phyloP scores from a whole-genome alignment of 1,140 invertebrate species.

The Zaprionus davidi region DNA sequence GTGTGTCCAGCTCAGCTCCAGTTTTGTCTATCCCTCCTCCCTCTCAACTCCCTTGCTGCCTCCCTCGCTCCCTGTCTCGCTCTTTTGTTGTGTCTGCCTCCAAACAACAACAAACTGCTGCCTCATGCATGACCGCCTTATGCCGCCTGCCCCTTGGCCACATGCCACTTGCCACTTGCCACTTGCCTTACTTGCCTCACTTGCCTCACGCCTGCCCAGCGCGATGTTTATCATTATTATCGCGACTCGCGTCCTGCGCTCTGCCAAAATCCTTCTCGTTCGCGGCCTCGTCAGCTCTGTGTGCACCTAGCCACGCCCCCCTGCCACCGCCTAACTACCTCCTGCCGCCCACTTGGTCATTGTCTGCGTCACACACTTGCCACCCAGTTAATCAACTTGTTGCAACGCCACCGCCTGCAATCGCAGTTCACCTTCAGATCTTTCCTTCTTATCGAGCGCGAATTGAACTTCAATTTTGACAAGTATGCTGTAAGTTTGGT shows the following conservation, averaged over 20 bases:
- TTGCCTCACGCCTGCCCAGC: constrained; percentile 21
- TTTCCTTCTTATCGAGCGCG: background rate
- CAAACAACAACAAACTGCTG: constrained; percentile 49
- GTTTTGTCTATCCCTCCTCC: background rate
- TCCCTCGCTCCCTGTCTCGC: background rate
- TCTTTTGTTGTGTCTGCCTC: constrained; percentile 21
- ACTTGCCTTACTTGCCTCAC: constrained; percentile 5
- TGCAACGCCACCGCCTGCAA: background rate
- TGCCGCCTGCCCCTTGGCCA: constrained; percentile 15
- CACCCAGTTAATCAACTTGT: constrained; percentile 21
- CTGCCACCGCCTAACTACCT: background rate
- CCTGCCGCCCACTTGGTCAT: background rate
- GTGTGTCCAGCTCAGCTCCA: background rate
- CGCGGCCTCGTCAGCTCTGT: background rate
- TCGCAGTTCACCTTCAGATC: background rate
- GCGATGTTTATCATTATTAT: constrained; percentile 74
- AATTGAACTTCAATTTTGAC: background rate
- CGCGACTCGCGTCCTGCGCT: constrained; percentile 54
- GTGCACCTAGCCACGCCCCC: background rate
- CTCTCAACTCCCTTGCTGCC: background rate
- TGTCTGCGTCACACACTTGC: constrained; percentile 19
- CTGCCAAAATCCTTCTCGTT: constrained; percentile 33
- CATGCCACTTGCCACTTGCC: constrained; percentile 13
- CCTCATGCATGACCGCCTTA: constrained; percentile 18
- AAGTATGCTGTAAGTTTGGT: background rate